Evolutionary conservation across 1,140 invertebrate species (phyloP).

Genomic region (Conopomorpha cramerella): DNA sequence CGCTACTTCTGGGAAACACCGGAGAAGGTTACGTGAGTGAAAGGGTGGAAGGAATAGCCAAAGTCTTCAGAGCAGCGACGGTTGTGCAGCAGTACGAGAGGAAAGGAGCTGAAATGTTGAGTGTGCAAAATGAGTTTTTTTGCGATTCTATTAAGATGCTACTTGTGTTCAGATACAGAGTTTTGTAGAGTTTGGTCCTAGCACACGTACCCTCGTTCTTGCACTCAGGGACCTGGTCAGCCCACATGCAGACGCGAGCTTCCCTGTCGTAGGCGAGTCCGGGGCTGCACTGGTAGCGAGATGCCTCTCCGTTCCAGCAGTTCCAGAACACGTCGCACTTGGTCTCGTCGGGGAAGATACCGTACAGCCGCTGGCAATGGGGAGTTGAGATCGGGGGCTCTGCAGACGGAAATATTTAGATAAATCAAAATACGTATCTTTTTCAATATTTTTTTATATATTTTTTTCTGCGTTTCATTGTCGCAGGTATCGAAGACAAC

Average conservation of each 20-base stretch:
- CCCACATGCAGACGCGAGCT: constrained; percentile 93
- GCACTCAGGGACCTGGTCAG: constrained; percentile 90
- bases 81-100: constrained; percentile 8
- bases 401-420: constrained; percentile 46
- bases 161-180: no score
- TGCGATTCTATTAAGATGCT: no score
- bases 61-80: constrained; percentile 12
- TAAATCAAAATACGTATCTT: no score
- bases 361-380: constrained; percentile 86
- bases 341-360: constrained; percentile 86
- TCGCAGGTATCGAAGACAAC: no score
- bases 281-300: constrained; percentile 91
- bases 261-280: constrained; percentile 92
- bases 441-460: no score
- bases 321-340: constrained; percentile 96
- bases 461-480: no score
- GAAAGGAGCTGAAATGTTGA: constrained; percentile 10
- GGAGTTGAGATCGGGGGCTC: constrained; percentile 85
- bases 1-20: constrained; percentile 75
- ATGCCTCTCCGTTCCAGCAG: constrained; percentile 94
- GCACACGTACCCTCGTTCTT: constrained; percentile 75
- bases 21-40: constrained; percentile 21
- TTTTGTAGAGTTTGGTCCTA: not conserved
- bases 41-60: constrained; percentile 17
- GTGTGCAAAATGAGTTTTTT: constrained; percentile 1